phyloP scores from a whole-genome alignment of 1,140 invertebrate genomes.

The Goniozus legneri region DNA sequence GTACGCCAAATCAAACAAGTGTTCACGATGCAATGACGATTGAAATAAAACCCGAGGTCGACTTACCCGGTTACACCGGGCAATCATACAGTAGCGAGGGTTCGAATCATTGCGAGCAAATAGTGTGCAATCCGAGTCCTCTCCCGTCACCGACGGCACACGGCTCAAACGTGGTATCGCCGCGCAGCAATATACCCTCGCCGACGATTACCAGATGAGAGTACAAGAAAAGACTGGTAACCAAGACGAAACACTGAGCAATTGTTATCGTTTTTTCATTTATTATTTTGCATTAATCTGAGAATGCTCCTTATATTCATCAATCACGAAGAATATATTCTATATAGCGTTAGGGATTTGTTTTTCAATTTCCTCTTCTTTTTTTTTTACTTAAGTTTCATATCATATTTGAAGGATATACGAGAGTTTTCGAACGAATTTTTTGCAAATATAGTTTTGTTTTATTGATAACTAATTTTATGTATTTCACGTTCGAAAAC shows the following conservation, averaged over 20 bases:
- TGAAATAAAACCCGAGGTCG: slow-evolving; percentile 45
- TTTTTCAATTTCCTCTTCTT: too few relatives aligned
- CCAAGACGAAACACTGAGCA: too few relatives aligned
- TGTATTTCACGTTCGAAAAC: too few relatives aligned
- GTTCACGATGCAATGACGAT: slow-evolving; percentile 32
- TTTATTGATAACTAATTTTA: too few relatives aligned
- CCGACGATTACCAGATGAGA: slow-evolving; percentile 48
- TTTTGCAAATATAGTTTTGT: too few relatives aligned
- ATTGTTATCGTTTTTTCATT: slow-evolving; percentile 7
- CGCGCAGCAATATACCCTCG: slow-evolving; percentile 40
- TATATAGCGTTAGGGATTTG: too few relatives aligned
- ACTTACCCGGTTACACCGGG: slow-evolving; percentile 32
- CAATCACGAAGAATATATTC: too few relatives aligned
- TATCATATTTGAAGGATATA: too few relatives aligned
- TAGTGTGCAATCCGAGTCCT: slow-evolving; percentile 48
- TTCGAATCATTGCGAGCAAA: slow-evolving; percentile 44
- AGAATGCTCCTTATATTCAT: slow-evolving; percentile 21
- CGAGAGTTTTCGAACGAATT: too few relatives aligned
- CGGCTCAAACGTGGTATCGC: slow-evolving; percentile 33
- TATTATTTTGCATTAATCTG: slow-evolving; percentile 9
- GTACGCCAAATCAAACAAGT: slow-evolving; percentile 30
- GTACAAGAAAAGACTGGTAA: slow-evolving; percentile 12
- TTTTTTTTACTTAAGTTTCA: too few relatives aligned
- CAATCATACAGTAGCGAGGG: slow-evolving; percentile 32
- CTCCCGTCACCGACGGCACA: slow-evolving; percentile 40